A percentile compares a stretch with the other conserved stretches of the same genome.
phyloP scores from a whole-genome alignment of 1,140 invertebrate genomes.

The Chironomus striatipennis region DNA sequence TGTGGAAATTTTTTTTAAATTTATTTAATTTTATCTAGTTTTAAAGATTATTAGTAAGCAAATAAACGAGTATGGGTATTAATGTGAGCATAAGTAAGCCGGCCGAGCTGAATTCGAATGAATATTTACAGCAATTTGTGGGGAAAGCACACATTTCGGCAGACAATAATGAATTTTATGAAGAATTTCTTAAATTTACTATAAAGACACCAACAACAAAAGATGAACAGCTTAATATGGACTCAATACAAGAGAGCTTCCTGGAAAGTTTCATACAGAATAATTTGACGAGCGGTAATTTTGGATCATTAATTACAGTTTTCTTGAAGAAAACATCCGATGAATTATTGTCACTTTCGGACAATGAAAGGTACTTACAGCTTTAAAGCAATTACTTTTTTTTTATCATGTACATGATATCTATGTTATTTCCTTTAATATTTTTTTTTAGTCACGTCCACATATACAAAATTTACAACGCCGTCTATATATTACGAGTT shows the following conservation, averaged over 20 bases:
- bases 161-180: constrained; percentile 87
- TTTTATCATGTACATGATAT: constrained; percentile 24
- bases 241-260: constrained; percentile 62
- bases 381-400: constrained; percentile 22
- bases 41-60: background rate
- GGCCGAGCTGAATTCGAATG: constrained; percentile 72
- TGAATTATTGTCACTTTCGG: constrained; percentile 70
- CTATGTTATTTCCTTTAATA: constrained; percentile 25
- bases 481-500: constrained; percentile 81
- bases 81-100: constrained; percentile 61
- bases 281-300: constrained; percentile 78
- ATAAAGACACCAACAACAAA: constrained; percentile 40
- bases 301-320: constrained; percentile 74
- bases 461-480: constrained; percentile 87
- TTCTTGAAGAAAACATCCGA: constrained; percentile 62
- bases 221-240: constrained; percentile 68
- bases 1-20: background rate
- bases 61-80: constrained; percentile 69
- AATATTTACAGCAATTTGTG: constrained; percentile 68
- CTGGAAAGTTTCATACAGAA: constrained; percentile 67
- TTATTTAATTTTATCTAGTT: background rate
- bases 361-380: constrained; percentile 68
- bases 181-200: constrained; percentile 65
- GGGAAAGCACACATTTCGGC: constrained; percentile 67
- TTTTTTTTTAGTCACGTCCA: constrained; percentile 26